Conservation (phyloP, 2,888 invertebrate genomes). For the Patella caerulea region DNA sequence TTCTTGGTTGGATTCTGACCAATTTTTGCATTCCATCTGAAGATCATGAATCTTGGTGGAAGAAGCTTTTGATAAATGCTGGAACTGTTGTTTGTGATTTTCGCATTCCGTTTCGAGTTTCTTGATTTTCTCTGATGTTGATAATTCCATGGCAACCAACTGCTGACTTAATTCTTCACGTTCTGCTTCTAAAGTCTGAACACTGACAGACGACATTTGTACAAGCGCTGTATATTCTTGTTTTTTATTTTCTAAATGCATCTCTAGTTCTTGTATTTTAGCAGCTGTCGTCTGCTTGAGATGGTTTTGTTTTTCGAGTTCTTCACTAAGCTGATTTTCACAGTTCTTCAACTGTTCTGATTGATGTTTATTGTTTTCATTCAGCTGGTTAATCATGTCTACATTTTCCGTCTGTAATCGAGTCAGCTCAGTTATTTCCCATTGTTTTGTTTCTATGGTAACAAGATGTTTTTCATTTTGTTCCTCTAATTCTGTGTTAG, state of each 20-base stretch:
- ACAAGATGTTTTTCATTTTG: not conserved
- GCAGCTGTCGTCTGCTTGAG: conserved; percentile 31
- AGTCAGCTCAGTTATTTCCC: conserved; percentile 2
- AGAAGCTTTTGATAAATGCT: conserved; percentile 10
- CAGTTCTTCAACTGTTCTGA: not conserved
- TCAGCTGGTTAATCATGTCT: conserved; percentile 27
- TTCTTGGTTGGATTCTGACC: not conserved
- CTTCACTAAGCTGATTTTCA: conserved; percentile 31
- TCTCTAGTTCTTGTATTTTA: conserved; percentile 20
- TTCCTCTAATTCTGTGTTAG: not conserved
- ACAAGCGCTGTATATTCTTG: conserved; percentile 29
- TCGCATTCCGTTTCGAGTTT: conserved; percentile 14
- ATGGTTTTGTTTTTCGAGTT: conserved; percentile 26
- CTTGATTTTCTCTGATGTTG: conserved; percentile 20
- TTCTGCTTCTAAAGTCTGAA: conserved; percentile 34
- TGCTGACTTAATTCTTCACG: conserved; percentile 38
- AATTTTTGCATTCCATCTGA: not conserved
- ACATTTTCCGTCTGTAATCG: not conserved
- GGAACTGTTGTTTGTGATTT: conserved; percentile 17
- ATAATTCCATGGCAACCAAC: conserved; percentile 17
- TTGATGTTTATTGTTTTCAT: conserved; percentile 27
- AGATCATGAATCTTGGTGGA: not conserved
- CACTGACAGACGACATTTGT: conserved; percentile 28
- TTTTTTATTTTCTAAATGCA: conserved; percentile 24
- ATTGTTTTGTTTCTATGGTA: conserved; percentile 2